Percentiles rank a stretch among this genome's conserved stretches.
Conservation (phyloP, 2,888 invertebrate species). For the Drosophila picticornis region DNA sequence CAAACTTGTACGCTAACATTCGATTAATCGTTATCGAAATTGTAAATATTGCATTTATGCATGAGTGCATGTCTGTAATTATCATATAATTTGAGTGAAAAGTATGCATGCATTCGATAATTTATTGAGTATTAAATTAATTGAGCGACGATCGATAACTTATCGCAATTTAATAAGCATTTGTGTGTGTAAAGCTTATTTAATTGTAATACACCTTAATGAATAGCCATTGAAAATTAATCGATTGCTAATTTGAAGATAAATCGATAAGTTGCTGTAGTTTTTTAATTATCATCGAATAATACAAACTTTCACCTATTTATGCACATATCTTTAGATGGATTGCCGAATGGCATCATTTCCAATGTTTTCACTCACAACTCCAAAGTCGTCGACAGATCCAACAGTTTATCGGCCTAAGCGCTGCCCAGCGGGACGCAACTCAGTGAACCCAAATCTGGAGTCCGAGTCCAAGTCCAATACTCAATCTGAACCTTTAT, state of each 20-base stretch:
- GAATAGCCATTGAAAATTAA: not conserved
- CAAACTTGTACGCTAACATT: not conserved
- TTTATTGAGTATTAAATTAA: not conserved
- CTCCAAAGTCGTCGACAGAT: conserved; percentile 17
- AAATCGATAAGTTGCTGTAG: not conserved
- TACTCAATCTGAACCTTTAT: conserved; percentile 22
- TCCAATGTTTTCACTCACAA: not conserved
- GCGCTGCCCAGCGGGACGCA: conserved; percentile 48
- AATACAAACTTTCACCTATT: not conserved
- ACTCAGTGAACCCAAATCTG: conserved; percentile 8
- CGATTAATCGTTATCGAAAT: conserved; percentile 8
- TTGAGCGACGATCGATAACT: not conserved
- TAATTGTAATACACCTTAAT: not conserved
- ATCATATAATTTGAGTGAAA: not conserved
- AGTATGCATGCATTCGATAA: not conserved
- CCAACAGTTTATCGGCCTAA: conserved; percentile 53
- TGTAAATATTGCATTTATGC: not conserved
- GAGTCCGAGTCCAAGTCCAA: conserved; percentile 1
- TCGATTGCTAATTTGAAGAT: not conserved
- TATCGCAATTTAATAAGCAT: not conserved
- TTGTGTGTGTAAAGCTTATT: not conserved
- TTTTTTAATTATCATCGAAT: too few species aligned
- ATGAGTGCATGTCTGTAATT: not conserved
- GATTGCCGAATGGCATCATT: not conserved
- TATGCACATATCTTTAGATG: not conserved